Percentiles rank a stretch among this genome's conserved stretches.
Conservation (phyloP, 2,888 invertebrate species). For the Sthenelais limicola region DNA sequence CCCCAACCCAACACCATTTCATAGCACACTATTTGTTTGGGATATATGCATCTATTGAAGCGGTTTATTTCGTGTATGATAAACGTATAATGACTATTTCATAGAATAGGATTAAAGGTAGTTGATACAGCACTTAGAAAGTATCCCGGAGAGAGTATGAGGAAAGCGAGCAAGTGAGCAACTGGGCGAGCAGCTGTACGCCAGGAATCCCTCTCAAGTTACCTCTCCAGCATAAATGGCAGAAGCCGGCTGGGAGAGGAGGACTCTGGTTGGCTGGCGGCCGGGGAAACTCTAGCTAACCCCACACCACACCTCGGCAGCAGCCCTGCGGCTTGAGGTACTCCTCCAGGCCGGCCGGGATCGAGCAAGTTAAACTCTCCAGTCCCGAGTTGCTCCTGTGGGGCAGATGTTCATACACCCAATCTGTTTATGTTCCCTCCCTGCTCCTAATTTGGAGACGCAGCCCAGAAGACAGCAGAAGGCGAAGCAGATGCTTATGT, state of each 20-base stretch:
- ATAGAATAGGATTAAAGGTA: not conserved
- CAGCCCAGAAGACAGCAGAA: not conserved
- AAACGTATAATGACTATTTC: no score
- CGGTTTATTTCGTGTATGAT: no score
- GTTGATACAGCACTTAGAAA: not conserved
- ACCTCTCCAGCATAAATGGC: constrained; percentile 33
- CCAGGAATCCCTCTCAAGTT: not conserved
- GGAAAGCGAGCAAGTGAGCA: not conserved
- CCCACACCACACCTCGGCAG: not conserved
- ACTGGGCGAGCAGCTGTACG: not conserved
- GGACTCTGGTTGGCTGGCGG: constrained; percentile 20
- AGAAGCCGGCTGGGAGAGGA: not conserved
- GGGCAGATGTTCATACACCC: not conserved
- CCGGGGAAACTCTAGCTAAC: constrained; percentile 8
- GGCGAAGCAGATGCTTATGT: no score
- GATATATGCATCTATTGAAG: no score
- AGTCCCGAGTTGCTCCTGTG: not conserved
- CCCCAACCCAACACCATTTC: no score
- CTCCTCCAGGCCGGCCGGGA: constrained; percentile 1
- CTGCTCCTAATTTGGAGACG: constrained; percentile 33
- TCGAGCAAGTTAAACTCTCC: not conserved
- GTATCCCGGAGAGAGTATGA: not conserved
- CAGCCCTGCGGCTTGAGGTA: no score
- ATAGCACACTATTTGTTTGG: no score
- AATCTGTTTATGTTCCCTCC: not conserved